These are phyloP conservation scores for Epinephelus lanceolatus DNA, from an alignment of 2,113 vertebrate species.

Conservation along the genomic window DNA sequence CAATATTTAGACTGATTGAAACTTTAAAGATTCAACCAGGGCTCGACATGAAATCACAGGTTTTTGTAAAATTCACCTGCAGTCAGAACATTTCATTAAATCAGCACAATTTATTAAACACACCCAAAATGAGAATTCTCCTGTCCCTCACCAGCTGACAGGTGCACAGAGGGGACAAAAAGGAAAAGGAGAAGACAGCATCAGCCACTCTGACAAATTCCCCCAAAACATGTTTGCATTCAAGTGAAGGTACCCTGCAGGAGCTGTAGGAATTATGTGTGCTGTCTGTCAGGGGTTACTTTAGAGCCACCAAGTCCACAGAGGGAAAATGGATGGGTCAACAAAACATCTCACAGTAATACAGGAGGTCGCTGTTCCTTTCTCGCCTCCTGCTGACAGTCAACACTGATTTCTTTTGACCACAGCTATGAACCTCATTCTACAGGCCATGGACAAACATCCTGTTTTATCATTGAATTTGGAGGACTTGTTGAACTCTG, in stretches of 20 bases:
- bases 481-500: background rate
- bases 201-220: no score
- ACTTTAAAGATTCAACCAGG: background rate
- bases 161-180: background rate
- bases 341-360: background rate
- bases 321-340: background rate
- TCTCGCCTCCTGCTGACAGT: no score
- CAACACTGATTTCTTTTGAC: background rate
- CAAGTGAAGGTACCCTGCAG: background rate
- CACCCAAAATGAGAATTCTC: background rate
- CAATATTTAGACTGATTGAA: background rate
- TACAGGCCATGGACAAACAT: background rate
- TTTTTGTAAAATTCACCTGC: background rate
- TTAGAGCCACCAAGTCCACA: background rate
- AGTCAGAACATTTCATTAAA: background rate
- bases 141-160: background rate
- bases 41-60: background rate
- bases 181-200: no score
- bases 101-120: background rate
- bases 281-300: background rate
- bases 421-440: background rate
- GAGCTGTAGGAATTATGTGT: background rate
- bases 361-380: no score
- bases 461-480: background rate
- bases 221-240: background rate